phyloP scores from a whole-genome alignment of 2,888 invertebrate species.

The Poecilus cupreus region DNA sequence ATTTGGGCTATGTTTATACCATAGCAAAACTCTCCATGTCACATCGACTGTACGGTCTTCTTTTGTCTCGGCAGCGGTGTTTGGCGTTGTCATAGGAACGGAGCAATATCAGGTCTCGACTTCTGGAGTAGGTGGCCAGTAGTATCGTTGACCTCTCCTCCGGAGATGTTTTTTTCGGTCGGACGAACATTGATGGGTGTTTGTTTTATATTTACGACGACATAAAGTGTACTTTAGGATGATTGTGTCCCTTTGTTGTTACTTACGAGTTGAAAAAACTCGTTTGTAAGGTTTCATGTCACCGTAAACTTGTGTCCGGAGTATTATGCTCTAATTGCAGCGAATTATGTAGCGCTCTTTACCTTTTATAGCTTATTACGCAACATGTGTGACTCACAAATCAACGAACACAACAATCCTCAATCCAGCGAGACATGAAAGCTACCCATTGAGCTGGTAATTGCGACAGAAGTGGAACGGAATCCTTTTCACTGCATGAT shows the following conservation, averaged over 20 bases:
- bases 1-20: too few relatives aligned
- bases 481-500: conserved; percentile 16
- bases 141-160: conserved; percentile 51
- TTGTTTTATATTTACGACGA: conserved; percentile 60
- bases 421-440: too few relatives aligned
- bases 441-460: not conserved
- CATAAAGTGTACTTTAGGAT: conserved; percentile 59
- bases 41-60: not conserved
- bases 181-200: conserved; percentile 58
- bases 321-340: conserved; percentile 53
- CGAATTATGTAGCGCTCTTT: conserved; percentile 54
- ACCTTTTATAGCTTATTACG: conserved; percentile 54
- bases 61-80: conserved; percentile 2
- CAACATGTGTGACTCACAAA: conserved; percentile 35
- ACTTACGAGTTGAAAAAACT: conserved; percentile 59
- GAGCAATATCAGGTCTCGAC: conserved; percentile 33
- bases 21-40: too few relatives aligned
- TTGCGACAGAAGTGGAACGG: conserved; percentile 2
- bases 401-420: not conserved
- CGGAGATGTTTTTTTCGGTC: conserved; percentile 50
- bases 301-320: conserved; percentile 38
- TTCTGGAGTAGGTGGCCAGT: conserved; percentile 54
- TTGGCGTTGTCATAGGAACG: conserved; percentile 31
- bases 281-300: conserved; percentile 49
- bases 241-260: conserved; percentile 60